phyloP scores from a whole-genome alignment of 2,113 vertebrate species.

The Hydrolagus affinis region DNA sequence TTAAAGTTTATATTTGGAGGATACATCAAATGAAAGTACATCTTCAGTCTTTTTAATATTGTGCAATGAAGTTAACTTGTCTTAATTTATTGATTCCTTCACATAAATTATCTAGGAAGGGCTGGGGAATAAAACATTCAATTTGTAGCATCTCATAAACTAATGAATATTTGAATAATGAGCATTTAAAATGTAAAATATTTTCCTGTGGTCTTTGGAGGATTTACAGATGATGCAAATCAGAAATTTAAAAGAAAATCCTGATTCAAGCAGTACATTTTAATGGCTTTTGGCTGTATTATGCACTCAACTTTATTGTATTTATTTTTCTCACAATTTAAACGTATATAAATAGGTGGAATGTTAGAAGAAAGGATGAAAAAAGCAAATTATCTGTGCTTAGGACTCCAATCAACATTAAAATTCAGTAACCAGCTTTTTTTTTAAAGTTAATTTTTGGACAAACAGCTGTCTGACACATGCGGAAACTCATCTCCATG shows the following conservation, averaged over 20 bases:
- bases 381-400: too few species aligned
- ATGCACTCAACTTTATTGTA: too few species aligned
- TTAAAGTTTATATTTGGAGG: not conserved
- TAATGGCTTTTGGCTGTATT: not conserved
- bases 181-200: constrained; percentile 32
- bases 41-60: constrained; percentile 37
- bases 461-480: too few species aligned
- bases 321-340: too few species aligned
- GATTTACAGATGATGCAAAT: not conserved
- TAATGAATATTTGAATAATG: constrained; percentile 50
- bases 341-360: too few species aligned
- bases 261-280: not conserved
- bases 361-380: too few species aligned
- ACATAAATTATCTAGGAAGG: constrained; percentile 46
- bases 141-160: constrained; percentile 46
- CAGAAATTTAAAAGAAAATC: not conserved
- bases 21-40: not conserved
- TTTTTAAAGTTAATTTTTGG: too few species aligned
- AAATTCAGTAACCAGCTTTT: too few species aligned
- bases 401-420: too few species aligned
- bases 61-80: constrained; percentile 35
- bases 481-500: too few species aligned
- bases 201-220: not conserved
- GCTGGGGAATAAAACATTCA: constrained; percentile 47
- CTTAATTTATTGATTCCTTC: constrained; percentile 45